Evolutionary conservation across 2,113 vertebrate species (phyloP).

Genomic region (Mormyrus iriodes): DNA sequence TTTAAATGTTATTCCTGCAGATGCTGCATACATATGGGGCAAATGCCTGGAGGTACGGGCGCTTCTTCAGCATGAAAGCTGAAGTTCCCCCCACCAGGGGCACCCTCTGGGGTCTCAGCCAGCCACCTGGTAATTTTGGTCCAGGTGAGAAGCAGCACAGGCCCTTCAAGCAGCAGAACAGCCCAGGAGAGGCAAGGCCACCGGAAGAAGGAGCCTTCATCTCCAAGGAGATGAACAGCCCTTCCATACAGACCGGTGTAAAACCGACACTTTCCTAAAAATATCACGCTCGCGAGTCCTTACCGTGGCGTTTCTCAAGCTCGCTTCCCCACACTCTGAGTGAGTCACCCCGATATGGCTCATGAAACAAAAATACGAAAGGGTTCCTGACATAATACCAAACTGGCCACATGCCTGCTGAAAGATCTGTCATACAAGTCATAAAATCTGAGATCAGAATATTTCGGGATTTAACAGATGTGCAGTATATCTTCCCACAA

Average conservation of each 20-base stretch:
- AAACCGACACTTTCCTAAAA: background rate
- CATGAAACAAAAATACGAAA: background rate
- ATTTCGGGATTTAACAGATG: background rate
- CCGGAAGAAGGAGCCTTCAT: background rate
- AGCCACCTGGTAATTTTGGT: background rate
- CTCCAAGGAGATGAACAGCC: background rate
- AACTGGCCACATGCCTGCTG: background rate
- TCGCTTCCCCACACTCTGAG: slow-evolving; percentile 2
- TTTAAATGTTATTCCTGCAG: background rate
- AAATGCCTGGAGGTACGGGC: background rate
- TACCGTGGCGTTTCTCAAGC: background rate
- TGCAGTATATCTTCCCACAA: background rate
- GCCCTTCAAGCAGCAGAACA: too few relatives aligned
- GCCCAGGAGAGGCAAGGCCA: background rate
- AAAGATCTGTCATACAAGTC: background rate
- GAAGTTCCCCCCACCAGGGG: background rate
- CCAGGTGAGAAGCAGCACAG: background rate
- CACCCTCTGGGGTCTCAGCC: background rate
- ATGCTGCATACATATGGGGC: too few relatives aligned
- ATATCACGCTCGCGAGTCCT: background rate
- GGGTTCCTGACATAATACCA: background rate
- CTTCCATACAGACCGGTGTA: background rate
- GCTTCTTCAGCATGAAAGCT: background rate
- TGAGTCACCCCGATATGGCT: background rate
- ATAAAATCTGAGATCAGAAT: background rate